Conservation (phyloP, 1,140 invertebrate species). For the Penaeus vannamei region DNA sequence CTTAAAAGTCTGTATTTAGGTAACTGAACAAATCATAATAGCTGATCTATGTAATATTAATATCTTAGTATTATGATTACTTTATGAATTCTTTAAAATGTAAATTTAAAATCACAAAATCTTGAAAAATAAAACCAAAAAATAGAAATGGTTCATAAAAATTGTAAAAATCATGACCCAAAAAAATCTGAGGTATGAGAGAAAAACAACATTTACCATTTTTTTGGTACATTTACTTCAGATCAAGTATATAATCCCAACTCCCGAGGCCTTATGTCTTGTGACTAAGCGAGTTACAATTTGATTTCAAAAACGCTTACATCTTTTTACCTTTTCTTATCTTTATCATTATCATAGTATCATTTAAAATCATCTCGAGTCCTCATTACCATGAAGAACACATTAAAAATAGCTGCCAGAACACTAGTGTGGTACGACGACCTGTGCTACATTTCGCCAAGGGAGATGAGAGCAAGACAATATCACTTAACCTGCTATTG, state of each 20-base stretch:
- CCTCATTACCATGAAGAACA: background rate
- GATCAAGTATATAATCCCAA: conserved; percentile 58
- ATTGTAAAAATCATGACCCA: background rate
- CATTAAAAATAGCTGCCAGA: conserved; percentile 37
- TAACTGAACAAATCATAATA: no score
- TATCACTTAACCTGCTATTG: conserved; percentile 61
- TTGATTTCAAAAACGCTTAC: background rate
- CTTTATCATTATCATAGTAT: no score
- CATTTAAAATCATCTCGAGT: no score
- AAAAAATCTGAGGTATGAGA: background rate
- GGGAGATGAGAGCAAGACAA: conserved; percentile 52
- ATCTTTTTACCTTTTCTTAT: background rate
- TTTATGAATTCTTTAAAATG: no score
- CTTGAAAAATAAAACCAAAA: background rate
- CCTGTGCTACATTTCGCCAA: conserved; percentile 25
- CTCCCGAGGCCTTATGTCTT: conserved; percentile 37
- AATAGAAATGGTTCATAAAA: background rate
- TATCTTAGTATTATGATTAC: no score
- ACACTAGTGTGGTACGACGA: conserved; percentile 1
- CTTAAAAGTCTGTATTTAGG: no score
- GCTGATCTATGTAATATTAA: no score
- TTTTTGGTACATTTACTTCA: conserved; percentile 64
- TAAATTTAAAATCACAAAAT: no score
- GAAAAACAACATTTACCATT: conserved; percentile 34
- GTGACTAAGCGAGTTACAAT: background rate